Conservation (phyloP, 2,888 invertebrate species). For the Ferrisia virgata region DNA sequence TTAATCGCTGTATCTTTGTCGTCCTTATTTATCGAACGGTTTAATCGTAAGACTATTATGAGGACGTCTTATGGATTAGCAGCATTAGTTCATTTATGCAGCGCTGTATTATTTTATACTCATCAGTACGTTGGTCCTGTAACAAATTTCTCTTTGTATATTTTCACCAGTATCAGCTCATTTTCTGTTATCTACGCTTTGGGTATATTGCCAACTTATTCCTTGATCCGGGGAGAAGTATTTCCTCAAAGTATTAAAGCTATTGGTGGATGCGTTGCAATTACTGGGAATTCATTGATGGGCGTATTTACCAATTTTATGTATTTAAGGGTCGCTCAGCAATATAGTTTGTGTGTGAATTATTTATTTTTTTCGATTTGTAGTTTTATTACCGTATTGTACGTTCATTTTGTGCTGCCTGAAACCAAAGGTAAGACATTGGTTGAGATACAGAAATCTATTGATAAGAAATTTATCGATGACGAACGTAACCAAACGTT, state of each 20-base stretch:
- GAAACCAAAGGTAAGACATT: conserved; percentile 42
- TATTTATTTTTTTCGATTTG: not conserved
- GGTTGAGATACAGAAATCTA: conserved; percentile 32
- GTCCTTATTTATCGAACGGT: not conserved
- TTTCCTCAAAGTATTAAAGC: conserved; percentile 28
- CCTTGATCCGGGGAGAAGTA: not conserved
- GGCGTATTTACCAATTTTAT: not conserved
- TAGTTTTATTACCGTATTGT: not conserved
- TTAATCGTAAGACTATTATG: not conserved
- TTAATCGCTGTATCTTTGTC: not conserved
- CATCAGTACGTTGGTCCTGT: not conserved
- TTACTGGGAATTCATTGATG: not conserved
- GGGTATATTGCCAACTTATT: not conserved
- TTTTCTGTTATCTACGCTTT: conserved; percentile 11
- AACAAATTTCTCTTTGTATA: conserved; percentile 8
- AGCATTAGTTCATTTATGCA: not conserved
- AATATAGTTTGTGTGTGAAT: conserved; percentile 36
- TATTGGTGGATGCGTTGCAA: not conserved
- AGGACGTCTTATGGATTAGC: not conserved
- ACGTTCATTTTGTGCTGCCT: conserved; percentile 19
- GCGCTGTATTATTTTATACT: not conserved
- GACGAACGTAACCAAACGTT: no score
- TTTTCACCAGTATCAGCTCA: not conserved
- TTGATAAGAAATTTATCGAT: not conserved
- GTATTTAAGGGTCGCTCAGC: conserved; percentile 2